These are phyloP conservation scores for Camponotus pennsylvanicus DNA, from an alignment of 1,140 invertebrate species.

Conservation along the genomic window DNA sequence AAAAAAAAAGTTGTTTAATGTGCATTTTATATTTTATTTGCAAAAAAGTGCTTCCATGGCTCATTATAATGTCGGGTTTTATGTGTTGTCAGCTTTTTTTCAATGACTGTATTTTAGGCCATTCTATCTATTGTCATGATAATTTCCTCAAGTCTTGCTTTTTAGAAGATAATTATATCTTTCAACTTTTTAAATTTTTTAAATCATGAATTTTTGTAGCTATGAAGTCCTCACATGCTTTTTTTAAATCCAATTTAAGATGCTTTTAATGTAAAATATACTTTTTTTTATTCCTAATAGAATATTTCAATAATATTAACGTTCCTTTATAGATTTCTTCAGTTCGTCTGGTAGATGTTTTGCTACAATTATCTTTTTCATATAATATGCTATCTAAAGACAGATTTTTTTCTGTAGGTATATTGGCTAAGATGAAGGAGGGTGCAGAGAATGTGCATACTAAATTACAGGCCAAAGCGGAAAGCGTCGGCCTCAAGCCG, in stretches of 20 bases:
- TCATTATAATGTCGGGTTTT: not conserved
- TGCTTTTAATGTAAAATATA: not conserved
- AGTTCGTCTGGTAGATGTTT: conserved; percentile 53
- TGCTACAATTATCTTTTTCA: conserved; percentile 13
- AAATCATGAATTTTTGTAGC: not conserved
- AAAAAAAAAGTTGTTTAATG: not conserved
- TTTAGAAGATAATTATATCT: not conserved
- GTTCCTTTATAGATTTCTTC: conserved; percentile 22
- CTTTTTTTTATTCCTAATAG: conserved; percentile 5
- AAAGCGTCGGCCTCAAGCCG: conserved; percentile 88
- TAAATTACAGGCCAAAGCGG: conserved; percentile 97
- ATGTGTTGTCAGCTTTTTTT: conserved; percentile 1
- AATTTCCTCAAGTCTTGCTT: not conserved
- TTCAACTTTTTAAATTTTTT: not conserved
- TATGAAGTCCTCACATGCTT: not conserved
- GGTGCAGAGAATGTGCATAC: conserved; percentile 97
- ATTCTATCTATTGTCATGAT: not conserved
- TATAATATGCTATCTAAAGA: conserved; percentile 62
- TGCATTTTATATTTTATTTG: conserved; percentile 26
- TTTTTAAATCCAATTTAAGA: conserved; percentile 8
- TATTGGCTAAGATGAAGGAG: conserved; percentile 98
- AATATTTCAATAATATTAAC: conserved; percentile 14
- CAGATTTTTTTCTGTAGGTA: conserved; percentile 89
- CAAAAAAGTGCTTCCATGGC: not conserved
- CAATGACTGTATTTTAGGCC: not conserved